Conservation (phyloP, 2,797 vertebrate species). For the Oreochromis mossambicus region DNA sequence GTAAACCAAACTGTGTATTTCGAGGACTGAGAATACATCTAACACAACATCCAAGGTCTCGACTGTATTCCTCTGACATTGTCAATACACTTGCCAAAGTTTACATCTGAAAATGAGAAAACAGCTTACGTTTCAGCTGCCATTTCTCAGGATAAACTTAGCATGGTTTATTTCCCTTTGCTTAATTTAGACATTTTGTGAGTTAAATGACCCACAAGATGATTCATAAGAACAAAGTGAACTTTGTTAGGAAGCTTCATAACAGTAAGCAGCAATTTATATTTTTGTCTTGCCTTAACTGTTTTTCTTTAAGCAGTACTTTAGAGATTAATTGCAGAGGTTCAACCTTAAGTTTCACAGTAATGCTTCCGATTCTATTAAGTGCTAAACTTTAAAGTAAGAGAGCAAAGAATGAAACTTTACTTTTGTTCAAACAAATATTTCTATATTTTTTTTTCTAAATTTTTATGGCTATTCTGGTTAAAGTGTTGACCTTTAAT, state of each 20-base stretch:
- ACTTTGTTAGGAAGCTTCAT: not conserved
- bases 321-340: not conserved
- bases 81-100: not conserved
- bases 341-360: not conserved
- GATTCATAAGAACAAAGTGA: not conserved
- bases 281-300: not conserved
- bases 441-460: not conserved
- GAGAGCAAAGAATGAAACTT: not conserved
- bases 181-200: not conserved
- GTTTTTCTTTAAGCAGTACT: not conserved
- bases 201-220: not conserved
- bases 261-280: not conserved
- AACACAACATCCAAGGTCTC: not conserved
- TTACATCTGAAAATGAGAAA: not conserved
- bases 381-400: not conserved
- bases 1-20: not conserved
- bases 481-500: not conserved
- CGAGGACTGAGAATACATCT: not conserved
- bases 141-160: not conserved
- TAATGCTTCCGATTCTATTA: not conserved
- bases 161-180: not conserved
- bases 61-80: not conserved
- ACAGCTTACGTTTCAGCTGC: not conserved
- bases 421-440: too few relatives aligned
- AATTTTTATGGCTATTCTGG: not conserved